Base-by-base conservation (phyloP, 64 coral and sea anemone genomes). In the Montipora capricornis region DNA sequence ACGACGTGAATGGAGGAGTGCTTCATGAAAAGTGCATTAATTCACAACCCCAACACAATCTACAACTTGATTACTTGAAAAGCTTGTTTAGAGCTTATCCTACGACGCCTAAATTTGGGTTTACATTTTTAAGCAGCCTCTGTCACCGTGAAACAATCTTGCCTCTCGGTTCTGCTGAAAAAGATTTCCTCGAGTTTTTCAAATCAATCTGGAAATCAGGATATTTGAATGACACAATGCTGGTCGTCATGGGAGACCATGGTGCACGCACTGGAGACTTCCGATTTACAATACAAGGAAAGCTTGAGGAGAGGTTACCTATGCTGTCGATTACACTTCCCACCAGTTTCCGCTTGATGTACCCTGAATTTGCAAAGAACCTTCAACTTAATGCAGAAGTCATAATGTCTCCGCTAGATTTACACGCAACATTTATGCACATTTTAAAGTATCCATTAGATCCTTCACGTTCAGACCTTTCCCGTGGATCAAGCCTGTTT, bases 371-470 rank as follows among this genome's bases (percentile, higher is more conserved):
- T 4, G 45, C 73, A 44, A 75, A 70, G 17, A 95, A 98, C 84
- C 74, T 98, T 19, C 57, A 64, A 47, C 78, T 48, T 9, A 98
- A 98, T 15, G 95, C 89, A 19, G 83, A 91, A 15, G 70, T 93
- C 4, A 98, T 98, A n/a, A 98, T 92, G 17, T 95, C 96, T 5
- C 96, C 96, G 1, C 74, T 98, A 57, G 96, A 98, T 79, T 12
- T 98, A 76, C 96, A 98, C 70, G 96, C 96, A 58, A 98, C 96
- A 17, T 98, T 98, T 62, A 92, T 98, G 96, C 96, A 98, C 22
- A 51, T 95, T 12, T 70, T 98, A 9, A 95, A 98, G 47, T 98
- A 95, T 53, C 96, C 96, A 3, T 22, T 19, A 24, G 82, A 98
- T 29, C 96, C 96, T 17, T 98, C 96, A 8, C 88, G 60, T 19